A percentile compares a stretch with the other conserved stretches of the same genome.
Conservation (phyloP, 2,113 vertebrate species). For the Apodemus sylvaticus region DNA sequence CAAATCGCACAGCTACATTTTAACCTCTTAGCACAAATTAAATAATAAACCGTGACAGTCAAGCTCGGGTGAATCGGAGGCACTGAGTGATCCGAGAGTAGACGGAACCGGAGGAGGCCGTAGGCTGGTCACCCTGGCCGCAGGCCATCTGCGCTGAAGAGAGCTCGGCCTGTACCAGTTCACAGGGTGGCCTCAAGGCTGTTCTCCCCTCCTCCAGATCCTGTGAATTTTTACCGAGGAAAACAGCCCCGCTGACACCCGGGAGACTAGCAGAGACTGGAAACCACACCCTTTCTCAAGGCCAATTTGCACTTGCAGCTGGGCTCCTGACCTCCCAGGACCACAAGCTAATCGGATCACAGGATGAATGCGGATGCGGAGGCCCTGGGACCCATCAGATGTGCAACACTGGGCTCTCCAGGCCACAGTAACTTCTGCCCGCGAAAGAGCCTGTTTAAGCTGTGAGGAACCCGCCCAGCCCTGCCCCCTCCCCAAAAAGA, state of each 20-base stretch:
- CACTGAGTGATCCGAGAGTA: not conserved
- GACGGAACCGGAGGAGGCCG: constrained; percentile 41
- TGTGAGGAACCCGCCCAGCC: no score
- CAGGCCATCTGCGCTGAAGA: not conserved
- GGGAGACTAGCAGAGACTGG: constrained; percentile 60
- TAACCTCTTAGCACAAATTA: constrained; percentile 43
- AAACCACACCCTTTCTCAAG: constrained; percentile 70
- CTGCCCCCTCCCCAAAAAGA: not conserved
- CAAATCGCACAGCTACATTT: not conserved
- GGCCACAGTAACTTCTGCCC: not conserved
- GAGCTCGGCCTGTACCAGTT: constrained; percentile 35
- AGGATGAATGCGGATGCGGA: constrained; percentile 43
- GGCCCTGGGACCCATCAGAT: constrained; percentile 12
- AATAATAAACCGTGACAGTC: constrained; percentile 72
- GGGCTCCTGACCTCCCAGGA: constrained; percentile 73
- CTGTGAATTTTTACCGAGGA: constrained; percentile 22
- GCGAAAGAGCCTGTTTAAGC: not conserved
- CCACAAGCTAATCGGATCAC: constrained; percentile 77
- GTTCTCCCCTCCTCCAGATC: not conserved
- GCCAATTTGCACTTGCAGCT: constrained; percentile 74
- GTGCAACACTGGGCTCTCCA: not conserved
- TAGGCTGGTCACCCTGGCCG: not conserved
- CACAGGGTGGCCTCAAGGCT: constrained; percentile 62
- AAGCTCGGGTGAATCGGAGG: constrained; percentile 30
- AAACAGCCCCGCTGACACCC: constrained; percentile 71